A percentile compares a stretch with the other conserved stretches of the same genome.
Conservation (phyloP, 2,113 vertebrate genomes). For the Furnarius figulus region DNA sequence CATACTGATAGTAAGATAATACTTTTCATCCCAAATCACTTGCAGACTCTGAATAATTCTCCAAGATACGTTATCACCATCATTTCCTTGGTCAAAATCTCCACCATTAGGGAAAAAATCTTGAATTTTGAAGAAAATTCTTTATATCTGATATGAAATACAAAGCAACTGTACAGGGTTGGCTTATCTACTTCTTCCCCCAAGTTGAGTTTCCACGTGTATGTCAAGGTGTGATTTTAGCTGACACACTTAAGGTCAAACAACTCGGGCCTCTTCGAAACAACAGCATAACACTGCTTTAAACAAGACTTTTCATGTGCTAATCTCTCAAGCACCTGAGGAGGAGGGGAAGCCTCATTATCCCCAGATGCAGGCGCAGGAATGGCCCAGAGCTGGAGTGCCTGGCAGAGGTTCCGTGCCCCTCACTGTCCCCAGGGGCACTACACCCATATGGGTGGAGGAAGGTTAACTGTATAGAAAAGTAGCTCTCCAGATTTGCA, state of each 20-base stretch:
- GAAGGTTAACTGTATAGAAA: not conserved
- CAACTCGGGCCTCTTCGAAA: not conserved
- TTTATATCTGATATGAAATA: not conserved
- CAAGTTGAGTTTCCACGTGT: not conserved
- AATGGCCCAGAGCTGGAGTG: not conserved
- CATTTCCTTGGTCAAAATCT: not conserved
- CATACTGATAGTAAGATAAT: not conserved
- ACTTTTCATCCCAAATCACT: not conserved
- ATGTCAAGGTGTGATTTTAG: not conserved
- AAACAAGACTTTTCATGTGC: conserved; percentile 16
- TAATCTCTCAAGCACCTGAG: not conserved
- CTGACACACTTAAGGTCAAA: not conserved
- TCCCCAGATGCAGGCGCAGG: not conserved
- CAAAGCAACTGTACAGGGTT: not conserved
- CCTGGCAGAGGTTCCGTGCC: not conserved
- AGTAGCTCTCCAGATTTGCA: not conserved
- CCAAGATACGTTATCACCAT: not conserved
- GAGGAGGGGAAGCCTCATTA: not conserved
- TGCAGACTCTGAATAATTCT: not conserved
- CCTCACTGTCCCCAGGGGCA: not conserved
- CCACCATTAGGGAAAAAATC: not conserved
- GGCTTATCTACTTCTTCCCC: not conserved
- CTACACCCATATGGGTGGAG: fast-evolving
- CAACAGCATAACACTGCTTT: not conserved
- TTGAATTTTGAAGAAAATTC: not conserved